phyloP scores from a whole-genome alignment of 2,797 vertebrate genomes.

The Sciurus carolinensis region DNA sequence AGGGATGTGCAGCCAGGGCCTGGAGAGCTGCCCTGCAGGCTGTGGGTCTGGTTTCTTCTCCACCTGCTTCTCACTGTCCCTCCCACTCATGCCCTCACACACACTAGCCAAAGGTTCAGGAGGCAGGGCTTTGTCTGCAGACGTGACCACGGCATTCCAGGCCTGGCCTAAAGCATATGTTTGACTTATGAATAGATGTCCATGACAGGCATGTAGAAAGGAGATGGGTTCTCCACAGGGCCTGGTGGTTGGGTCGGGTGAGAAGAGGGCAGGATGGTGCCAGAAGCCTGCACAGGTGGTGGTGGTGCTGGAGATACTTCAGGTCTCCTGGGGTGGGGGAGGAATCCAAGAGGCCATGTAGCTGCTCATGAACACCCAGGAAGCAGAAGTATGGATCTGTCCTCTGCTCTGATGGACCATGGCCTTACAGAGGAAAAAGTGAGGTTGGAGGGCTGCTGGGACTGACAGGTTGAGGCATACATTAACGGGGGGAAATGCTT shows the following conservation, averaged over 20 bases:
- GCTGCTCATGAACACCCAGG: not conserved
- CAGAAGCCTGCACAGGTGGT: not conserved
- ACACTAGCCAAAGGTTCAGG: not conserved
- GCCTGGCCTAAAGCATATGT: not conserved
- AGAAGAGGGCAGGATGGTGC: not conserved
- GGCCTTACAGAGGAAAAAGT: not conserved
- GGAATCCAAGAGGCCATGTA: not conserved
- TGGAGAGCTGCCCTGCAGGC: not conserved
- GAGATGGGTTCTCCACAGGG: not conserved
- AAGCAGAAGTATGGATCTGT: fast-evolving
- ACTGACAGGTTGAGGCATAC: not conserved
- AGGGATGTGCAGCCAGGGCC: not conserved
- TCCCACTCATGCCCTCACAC: not conserved
- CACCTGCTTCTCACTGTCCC: not conserved
- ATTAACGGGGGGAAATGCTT: not conserved
- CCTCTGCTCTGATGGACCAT: too few relatives aligned
- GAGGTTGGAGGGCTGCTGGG: not conserved
- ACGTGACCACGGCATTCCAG: not conserved
- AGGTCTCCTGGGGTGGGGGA: not conserved
- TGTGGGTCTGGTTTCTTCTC: not conserved
- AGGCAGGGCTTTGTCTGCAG: not conserved
- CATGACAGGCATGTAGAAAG: not conserved
- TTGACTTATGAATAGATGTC: not conserved
- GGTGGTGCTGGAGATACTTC: not conserved
- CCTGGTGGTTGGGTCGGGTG: too few relatives aligned